Percentiles rank a stretch among this genome's conserved stretches.
phyloP scores from a whole-genome alignment of 2,888 invertebrate species.

The Megamerina dolium region DNA sequence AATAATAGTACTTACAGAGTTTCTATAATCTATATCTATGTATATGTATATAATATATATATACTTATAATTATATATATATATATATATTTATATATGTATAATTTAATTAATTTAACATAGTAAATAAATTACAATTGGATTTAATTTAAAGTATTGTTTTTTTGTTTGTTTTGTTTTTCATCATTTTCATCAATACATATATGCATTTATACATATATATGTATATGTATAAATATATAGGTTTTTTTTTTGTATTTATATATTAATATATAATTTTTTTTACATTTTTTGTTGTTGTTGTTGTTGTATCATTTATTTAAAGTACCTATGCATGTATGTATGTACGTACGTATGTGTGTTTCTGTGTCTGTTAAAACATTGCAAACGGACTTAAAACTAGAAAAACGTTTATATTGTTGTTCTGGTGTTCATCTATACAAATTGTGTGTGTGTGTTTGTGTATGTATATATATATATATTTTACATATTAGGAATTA shows the following conservation, averaged over 20 bases:
- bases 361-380: too few species aligned
- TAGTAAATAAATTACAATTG: background rate
- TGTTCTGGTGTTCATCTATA: too few species aligned
- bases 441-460: too few species aligned
- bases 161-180: too few species aligned
- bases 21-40: slow-evolving; percentile 1
- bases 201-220: background rate
- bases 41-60: slow-evolving; percentile 4
- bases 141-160: too few species aligned
- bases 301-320: slow-evolving; percentile 1
- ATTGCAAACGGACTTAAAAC: too few species aligned
- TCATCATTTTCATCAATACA: too few species aligned
- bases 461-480: too few species aligned
- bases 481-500: too few species aligned
- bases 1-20: too few species aligned
- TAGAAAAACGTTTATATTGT: too few species aligned
- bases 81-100: slow-evolving; percentile 11
- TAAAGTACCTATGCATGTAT: background rate
- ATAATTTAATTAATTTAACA: slow-evolving; percentile 12
- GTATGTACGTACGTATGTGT: background rate
- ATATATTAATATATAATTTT: background rate
- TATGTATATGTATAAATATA: background rate
- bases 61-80: slow-evolving; percentile 4
- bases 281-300: background rate
- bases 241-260: background rate